Conservation (phyloP, 1,140 invertebrate species). For the Drosophila simulans region DNA sequence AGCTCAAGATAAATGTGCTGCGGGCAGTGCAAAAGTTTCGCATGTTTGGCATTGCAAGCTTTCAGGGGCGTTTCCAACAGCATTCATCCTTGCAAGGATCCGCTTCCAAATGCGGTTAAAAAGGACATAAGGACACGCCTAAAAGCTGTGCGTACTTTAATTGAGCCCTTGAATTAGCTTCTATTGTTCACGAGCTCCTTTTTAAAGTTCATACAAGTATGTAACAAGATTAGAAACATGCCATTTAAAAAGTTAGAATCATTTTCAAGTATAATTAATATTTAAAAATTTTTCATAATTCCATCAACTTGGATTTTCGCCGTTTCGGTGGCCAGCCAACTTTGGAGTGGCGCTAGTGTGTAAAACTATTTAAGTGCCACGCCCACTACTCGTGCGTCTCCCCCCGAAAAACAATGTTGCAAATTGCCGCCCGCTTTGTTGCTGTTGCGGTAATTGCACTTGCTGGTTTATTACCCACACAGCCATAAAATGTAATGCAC, state of each 20-base stretch:
- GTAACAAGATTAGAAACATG: too few species aligned
- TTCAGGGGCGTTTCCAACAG: constrained; percentile 48
- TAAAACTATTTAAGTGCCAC: constrained; percentile 64
- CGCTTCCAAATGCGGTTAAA: background rate
- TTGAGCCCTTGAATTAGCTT: background rate
- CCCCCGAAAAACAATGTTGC: constrained; percentile 61
- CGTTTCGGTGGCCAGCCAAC: constrained; percentile 22
- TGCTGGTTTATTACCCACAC: constrained; percentile 72
- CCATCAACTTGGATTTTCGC: background rate
- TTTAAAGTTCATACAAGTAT: too few species aligned
- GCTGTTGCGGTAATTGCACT: constrained; percentile 71
- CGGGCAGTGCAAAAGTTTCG: constrained; percentile 47
- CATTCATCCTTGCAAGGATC: constrained; percentile 1
- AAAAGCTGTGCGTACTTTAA: background rate
- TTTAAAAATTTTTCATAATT: background rate
- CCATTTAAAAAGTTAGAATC: too few species aligned
- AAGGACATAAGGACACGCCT: constrained; percentile 12
- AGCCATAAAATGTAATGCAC: constrained; percentile 76
- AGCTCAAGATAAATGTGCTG: constrained; percentile 56
- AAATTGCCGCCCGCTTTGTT: constrained; percentile 49
- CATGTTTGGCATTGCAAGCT: constrained; percentile 44
- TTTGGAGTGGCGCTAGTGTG: constrained; percentile 52
- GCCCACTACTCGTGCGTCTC: too few species aligned
- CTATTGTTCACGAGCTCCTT: background rate
- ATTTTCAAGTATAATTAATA: too few species aligned